phyloP scores from a whole-genome alignment of 1,140 invertebrate genomes.

The Littorina saxatilis region DNA sequence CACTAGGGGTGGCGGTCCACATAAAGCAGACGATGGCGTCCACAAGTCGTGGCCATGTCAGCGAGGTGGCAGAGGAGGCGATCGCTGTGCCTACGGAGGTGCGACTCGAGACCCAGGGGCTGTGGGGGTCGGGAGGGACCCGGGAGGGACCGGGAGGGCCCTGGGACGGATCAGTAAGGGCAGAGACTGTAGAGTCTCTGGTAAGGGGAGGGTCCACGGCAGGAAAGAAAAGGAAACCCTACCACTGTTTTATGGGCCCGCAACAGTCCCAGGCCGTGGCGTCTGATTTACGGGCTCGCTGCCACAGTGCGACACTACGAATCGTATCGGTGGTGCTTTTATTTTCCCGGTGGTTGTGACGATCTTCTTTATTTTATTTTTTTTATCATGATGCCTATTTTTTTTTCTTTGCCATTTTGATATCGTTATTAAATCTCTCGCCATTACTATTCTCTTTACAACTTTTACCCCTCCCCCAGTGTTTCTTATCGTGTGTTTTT shows the following conservation, averaged over 20 bases:
- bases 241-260: background rate
- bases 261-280: no score
- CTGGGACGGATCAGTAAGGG: no score
- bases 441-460: conserved; percentile 18
- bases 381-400: background rate
- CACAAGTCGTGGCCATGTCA: no score
- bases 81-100: background rate
- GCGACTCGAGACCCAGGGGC: background rate
- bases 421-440: conserved; percentile 21
- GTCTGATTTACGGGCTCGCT: conserved; percentile 12
- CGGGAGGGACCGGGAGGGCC: no score
- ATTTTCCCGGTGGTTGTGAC: background rate
- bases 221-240: conserved; percentile 10
- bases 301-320: background rate
- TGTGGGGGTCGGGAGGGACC: background rate
- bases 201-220: no score
- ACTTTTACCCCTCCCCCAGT: background rate
- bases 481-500: background rate
- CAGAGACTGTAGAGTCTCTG: no score
- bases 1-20: no score
- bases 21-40: no score
- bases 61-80: background rate
- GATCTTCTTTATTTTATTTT: background rate
- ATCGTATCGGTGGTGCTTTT: no score
- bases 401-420: background rate